These are phyloP conservation scores for Halisarca cf. caerulea DNA, from an alignment of 37 sponge, comb jelly and placozoan species.

Conservation along the genomic window DNA sequence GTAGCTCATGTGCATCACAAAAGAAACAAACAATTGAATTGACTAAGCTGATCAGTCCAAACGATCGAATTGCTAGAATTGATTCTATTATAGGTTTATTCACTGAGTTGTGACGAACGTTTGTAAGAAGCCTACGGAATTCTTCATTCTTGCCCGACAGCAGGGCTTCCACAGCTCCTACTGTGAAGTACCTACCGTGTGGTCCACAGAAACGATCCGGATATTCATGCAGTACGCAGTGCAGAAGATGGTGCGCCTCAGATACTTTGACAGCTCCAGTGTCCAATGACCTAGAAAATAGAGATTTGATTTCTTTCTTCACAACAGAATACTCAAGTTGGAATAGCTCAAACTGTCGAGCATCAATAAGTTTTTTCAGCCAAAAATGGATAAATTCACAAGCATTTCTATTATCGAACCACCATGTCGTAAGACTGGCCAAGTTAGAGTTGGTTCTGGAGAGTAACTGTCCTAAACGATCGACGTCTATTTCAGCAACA, in stretches of 20 bases:
- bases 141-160: background rate
- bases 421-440: background rate
- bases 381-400: slow-evolving; percentile 24
- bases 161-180: background rate
- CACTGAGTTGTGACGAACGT: background rate
- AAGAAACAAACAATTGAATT: slow-evolving; percentile 10
- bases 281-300: background rate
- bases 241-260: background rate
- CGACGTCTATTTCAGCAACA: background rate
- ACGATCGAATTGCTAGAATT: background rate
- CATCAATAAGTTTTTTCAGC: background rate
- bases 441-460: background rate
- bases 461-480: background rate
- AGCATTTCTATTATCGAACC: background rate
- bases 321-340: slow-evolving; percentile 17
- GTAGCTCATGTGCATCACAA: background rate
- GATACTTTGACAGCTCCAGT: background rate
- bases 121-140: background rate
- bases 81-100: slow-evolving; percentile 4
- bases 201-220: slow-evolving; percentile 1
- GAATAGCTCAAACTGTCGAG: background rate
- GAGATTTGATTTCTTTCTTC: background rate
- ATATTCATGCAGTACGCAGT: background rate
- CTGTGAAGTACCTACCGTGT: background rate
- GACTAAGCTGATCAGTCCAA: slow-evolving; percentile 15